Conservation (phyloP, 2,797 vertebrate genomes). For the Silurus lanzhouensis region DNA sequence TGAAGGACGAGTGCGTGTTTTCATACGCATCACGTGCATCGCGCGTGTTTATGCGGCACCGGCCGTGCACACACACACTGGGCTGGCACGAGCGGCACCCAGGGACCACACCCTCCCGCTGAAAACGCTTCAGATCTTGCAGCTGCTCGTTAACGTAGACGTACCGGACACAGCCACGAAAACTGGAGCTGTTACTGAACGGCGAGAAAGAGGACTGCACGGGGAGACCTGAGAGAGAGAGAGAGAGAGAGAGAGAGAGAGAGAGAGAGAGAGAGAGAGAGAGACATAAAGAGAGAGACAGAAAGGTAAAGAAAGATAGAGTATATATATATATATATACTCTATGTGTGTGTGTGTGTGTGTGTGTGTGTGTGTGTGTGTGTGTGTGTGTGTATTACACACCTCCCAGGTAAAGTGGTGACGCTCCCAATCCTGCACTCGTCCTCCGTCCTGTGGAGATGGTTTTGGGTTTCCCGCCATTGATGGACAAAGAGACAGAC, state of each 20-base stretch:
- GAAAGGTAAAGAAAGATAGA: too few species aligned
- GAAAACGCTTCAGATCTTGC: conserved; percentile 88
- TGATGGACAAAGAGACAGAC: conserved; percentile 88
- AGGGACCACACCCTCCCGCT: conserved; percentile 86
- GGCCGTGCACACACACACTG: conserved; percentile 86
- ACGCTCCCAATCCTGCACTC: conserved; percentile 87
- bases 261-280: conserved; percentile 10
- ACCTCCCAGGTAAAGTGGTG: conserved; percentile 95
- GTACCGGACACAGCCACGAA: conserved; percentile 93
- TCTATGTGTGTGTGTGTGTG: not conserved
- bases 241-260: not conserved
- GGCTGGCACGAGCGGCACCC: conserved; percentile 94
- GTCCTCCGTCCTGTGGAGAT: conserved; percentile 91
- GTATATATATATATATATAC: not conserved
- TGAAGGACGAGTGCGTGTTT: conserved; percentile 81
- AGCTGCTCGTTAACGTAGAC: conserved; percentile 93
- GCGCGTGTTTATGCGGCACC: conserved; percentile 72
- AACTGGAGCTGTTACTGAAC: conserved; percentile 88
- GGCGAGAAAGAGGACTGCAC: conserved; percentile 83
- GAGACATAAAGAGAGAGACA: not conserved
- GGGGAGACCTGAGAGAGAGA: conserved; percentile 85
- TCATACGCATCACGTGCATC: not conserved
- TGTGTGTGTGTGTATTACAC: conserved; percentile 56
- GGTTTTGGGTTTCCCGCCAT: conserved; percentile 91
- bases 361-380: conserved; percentile 5